These are phyloP conservation scores for Thecocarcelia acutangulata DNA, from an alignment of 2,888 invertebrate genomes.

Conservation along the genomic window DNA sequence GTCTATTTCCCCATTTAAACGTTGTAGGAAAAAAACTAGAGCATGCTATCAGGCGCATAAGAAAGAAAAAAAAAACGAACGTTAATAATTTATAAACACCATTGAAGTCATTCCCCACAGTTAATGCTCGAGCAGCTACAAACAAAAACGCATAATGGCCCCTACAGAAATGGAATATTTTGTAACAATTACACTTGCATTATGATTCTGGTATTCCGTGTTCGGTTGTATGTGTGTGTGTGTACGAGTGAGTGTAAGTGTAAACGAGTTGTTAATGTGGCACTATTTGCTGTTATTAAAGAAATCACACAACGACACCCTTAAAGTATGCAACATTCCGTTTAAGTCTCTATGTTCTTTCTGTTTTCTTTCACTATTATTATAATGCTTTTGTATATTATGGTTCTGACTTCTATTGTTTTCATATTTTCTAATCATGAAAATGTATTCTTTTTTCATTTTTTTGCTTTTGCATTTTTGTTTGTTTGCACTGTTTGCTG, in stretches of 20 bases:
- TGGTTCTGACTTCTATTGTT: slow-evolving; percentile 6
- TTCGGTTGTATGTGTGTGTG: neutral
- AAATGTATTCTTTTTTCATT: slow-evolving; percentile 29
- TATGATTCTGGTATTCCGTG: neutral
- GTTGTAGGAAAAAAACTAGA: neutral
- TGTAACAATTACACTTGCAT: slow-evolving; percentile 3
- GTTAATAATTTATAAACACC: neutral
- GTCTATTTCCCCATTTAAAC: slow-evolving; percentile 17
- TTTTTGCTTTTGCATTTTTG: neutral
- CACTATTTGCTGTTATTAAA: slow-evolving; percentile 27
- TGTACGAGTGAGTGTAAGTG: too few species aligned
- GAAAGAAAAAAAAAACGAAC: neutral
- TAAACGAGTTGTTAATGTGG: neutral
- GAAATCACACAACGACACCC: slow-evolving; percentile 42
- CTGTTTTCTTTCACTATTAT: slow-evolving; percentile 11
- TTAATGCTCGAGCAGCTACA: neutral
- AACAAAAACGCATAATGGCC: slow-evolving; percentile 25
- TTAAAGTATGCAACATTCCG: slow-evolving; percentile 39
- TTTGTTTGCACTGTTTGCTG: neutral
- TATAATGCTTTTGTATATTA: slow-evolving; percentile 14
- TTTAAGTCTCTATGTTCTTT: neutral
- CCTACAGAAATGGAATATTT: slow-evolving; percentile 47
- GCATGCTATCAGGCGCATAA: slow-evolving; percentile 37
- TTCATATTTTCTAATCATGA: slow-evolving; percentile 42
- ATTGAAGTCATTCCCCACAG: neutral